A percentile compares a stretch with the other conserved stretches of the same genome.
Evolutionary conservation across 2,797 vertebrate genomes (phyloP).

Genomic region (Enteromius afrohamiltoni): DNA sequence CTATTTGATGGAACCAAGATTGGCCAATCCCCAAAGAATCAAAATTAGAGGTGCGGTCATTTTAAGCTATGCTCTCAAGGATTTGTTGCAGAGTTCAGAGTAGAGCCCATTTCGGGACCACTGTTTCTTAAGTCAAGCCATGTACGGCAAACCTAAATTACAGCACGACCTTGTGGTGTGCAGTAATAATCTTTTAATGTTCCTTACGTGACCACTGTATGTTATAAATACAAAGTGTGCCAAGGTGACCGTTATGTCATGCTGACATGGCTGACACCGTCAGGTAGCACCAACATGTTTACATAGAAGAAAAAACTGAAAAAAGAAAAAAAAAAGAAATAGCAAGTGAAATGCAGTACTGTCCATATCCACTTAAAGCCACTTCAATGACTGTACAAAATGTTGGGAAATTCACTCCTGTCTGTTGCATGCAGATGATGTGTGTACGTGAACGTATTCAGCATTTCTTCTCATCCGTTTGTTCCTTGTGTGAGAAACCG

Average conservation of each 20-base stretch:
- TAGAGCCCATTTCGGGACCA: neutral
- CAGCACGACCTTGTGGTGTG: constrained; percentile 28
- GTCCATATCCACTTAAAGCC: constrained; percentile 49
- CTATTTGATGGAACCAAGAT: constrained; percentile 35
- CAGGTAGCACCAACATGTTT: constrained; percentile 79
- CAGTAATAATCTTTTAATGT: constrained; percentile 24
- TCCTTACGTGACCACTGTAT: constrained; percentile 47
- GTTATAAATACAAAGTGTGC: constrained; percentile 42
- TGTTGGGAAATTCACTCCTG: constrained; percentile 70
- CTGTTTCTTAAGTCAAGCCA: constrained; percentile 34
- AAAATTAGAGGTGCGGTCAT: constrained; percentile 19
- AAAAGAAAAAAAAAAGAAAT: constrained; percentile 15
- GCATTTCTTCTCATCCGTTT: constrained; percentile 78
- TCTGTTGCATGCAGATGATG: constrained; percentile 86
- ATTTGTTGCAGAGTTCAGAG: constrained; percentile 40
- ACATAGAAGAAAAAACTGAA: constrained; percentile 18
- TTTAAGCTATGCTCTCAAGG: constrained; percentile 39
- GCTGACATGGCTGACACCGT: constrained; percentile 67
- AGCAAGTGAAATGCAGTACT: constrained; percentile 40
- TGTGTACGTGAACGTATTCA: constrained; percentile 82
- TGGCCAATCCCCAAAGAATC: constrained; percentile 43
- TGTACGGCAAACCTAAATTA: constrained; percentile 38
- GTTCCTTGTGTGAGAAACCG: constrained; percentile 75
- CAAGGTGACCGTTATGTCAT: constrained; percentile 34
- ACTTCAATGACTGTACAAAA: constrained; percentile 77